Conservation (phyloP, 2,113 vertebrate genomes). For the Tachuris rubrigastra region DNA sequence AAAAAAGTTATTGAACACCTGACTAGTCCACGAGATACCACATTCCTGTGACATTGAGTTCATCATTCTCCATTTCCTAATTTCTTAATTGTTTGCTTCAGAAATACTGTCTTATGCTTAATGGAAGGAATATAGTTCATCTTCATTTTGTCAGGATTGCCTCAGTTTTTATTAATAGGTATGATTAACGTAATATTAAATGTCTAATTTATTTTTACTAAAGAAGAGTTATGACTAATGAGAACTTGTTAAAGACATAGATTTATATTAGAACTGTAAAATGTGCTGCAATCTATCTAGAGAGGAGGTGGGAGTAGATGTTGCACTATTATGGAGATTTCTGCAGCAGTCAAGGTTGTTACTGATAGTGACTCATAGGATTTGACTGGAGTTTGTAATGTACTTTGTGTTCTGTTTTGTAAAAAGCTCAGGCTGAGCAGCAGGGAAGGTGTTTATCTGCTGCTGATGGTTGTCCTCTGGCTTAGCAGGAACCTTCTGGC, state of each 20-base stretch:
- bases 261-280: not conserved
- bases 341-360: not conserved
- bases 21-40: not conserved
- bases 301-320: not conserved
- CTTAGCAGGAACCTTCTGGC: not conserved
- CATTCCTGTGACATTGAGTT: not conserved
- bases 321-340: not conserved
- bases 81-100: not conserved
- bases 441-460: not conserved
- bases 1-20: not conserved
- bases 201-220: not conserved
- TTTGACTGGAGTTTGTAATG: not conserved
- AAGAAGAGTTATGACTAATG: not conserved
- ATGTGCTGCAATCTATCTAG: not conserved
- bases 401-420: not conserved
- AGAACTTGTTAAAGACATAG: not conserved
- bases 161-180: not conserved
- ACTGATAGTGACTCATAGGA: not conserved
- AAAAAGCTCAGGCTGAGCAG: not conserved
- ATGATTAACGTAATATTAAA: not conserved
- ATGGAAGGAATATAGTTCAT: not conserved
- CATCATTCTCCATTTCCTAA: not conserved
- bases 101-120: not conserved
- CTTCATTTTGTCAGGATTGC: not conserved
- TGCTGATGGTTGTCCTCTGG: not conserved